Base-by-base conservation (phyloP, 2,113 vertebrate species). In the Todiramphus chloris region DNA sequence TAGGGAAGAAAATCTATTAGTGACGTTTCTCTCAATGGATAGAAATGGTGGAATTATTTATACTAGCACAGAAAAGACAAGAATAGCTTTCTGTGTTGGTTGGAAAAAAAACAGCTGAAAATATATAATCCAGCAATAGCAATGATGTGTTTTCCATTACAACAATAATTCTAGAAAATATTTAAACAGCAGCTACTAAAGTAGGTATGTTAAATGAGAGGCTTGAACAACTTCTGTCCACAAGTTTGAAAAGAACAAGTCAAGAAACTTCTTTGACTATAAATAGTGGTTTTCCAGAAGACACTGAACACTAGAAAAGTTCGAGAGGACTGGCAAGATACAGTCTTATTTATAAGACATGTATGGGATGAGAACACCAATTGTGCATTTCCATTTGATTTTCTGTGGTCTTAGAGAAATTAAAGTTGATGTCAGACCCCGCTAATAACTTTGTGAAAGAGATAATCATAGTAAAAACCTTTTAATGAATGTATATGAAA, bases 81-180 rank as follows among this genome's bases (percentile, higher is more conserved):
- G 69, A 89, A 82, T 56, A 84, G 2, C 31, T 89, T 95, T 87
- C 80, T 92, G 7, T 78, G 39, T 78, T 89, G 41, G 44, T n/a
- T 93, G 83, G 89, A 88, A 94, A 93, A 91, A 44, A 0, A 55
- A 6, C 35, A 69, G 33, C 33, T 93, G 90, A 95, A 94, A 89
- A 90, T 64, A 75, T 8, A 82, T 72, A 76, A 91, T 66, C 62
- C 77, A 0, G 3, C 3, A 14, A 56, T 37, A 74, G 55, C 69
- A 82, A 64, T 89, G 86, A 93, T 92, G 66, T 84, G 79, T 76
- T 95, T 97, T 96, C 83, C 89, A 87, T 90, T 89, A 83, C 62
- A 93, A 91, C 62, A 91, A 72, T 87, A 92, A 87, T 84, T 95
- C 92, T 91, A 78, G 76, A 94, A 92, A 92, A 87, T 60, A 18